A percentile compares a stretch with the other conserved stretches of the same genome.
These are phyloP conservation scores for Lerema accius DNA, from an alignment of 1,140 invertebrate genomes.

Conservation along the genomic window DNA sequence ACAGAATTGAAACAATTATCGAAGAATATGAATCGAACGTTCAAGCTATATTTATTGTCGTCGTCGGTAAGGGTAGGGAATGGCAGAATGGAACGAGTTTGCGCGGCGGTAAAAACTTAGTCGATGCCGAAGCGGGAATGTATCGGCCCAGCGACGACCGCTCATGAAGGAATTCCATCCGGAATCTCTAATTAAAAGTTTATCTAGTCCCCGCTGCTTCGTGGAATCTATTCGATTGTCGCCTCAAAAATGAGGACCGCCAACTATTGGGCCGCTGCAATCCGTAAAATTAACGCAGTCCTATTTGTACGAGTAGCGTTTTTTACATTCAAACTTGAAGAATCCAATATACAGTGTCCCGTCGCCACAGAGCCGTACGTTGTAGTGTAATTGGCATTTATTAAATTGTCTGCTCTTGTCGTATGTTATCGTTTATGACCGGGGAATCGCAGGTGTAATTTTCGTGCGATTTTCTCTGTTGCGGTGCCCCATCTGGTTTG, in stretches of 20 bases:
- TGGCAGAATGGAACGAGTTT: conserved; percentile 65
- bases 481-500: conserved; percentile 25
- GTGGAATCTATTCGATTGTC: conserved; percentile 46
- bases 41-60: conserved; percentile 61
- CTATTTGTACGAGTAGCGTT: background rate
- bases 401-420: conserved; percentile 32
- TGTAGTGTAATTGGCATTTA: conserved; percentile 25
- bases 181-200: conserved; percentile 81
- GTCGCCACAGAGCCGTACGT: background rate
- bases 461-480: conserved; percentile 29
- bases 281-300: conserved; percentile 7
- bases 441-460: conserved; percentile 28
- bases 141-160: conserved; percentile 55
- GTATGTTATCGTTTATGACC: conserved; percentile 30
- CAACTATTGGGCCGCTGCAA: conserved; percentile 16
- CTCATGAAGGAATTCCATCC: conserved; percentile 69
- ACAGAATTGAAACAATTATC: conserved; percentile 41
- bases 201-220: conserved; percentile 65
- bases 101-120: conserved; percentile 66
- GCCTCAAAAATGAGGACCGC: conserved; percentile 21
- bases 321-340: conserved; percentile 1
- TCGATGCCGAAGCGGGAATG: conserved; percentile 69
- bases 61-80: conserved; percentile 54
- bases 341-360: background rate
- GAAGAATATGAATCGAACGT: conserved; percentile 51